Conservation (phyloP, 2,888 invertebrate genomes). For the Lasiommata megera region DNA sequence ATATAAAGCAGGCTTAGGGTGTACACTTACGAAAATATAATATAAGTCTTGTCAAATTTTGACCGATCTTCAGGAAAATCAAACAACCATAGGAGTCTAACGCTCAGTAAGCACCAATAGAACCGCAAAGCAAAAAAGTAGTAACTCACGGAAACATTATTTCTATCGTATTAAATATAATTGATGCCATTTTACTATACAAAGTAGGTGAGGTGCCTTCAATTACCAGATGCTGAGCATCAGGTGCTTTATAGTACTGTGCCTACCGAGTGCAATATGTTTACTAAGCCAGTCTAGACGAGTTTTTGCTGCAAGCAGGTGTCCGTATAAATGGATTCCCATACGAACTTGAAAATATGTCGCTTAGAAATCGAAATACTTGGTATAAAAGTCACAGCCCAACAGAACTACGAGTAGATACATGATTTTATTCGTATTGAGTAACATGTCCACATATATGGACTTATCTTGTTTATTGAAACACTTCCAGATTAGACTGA, state of each 20-base stretch:
- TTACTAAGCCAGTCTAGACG: constrained; percentile 63
- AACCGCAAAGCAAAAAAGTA: too few species aligned
- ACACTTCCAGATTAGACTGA: too few species aligned
- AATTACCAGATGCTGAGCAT: constrained; percentile 1
- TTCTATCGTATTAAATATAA: not conserved
- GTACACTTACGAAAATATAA: too few species aligned
- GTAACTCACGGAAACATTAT: too few species aligned
- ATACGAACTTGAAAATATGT: constrained; percentile 32
- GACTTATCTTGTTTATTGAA: too few species aligned
- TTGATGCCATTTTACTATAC: not conserved
- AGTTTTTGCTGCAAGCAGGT: constrained; percentile 61
- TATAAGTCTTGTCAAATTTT: too few species aligned
- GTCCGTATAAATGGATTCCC: constrained; percentile 45
- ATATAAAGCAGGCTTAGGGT: too few species aligned
- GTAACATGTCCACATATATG: too few species aligned
- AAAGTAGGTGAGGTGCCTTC: not conserved
- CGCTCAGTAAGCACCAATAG: too few species aligned
- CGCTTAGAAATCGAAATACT: constrained; percentile 35
- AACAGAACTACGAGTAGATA: not conserved
- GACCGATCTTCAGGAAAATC: too few species aligned
- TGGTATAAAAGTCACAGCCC: constrained; percentile 6
- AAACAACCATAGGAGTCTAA: too few species aligned
- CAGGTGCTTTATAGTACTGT: constrained; percentile 16
- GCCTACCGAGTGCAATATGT: constrained; percentile 43
- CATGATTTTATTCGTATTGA: not conserved